Base-by-base conservation (phyloP, 2,113 vertebrate species). In the Rhinogobius similis region DNA sequence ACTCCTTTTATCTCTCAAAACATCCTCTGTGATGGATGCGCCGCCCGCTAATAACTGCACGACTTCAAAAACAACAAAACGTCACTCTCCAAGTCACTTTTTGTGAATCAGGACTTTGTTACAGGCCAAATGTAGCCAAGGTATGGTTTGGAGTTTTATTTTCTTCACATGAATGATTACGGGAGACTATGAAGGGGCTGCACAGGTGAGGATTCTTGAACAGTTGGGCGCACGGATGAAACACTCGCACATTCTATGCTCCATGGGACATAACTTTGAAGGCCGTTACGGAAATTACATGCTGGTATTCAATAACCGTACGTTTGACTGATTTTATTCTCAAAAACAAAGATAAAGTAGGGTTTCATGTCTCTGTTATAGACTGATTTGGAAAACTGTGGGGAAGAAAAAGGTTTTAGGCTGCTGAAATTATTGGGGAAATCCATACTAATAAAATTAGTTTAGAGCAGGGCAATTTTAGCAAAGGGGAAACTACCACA, bases 1-100 rank as follows among this genome's bases (percentile, higher is more conserved):
- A 69, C 68, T 36, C 80, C 81, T 86, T 88, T 85, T 80, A 86
- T 90, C 87, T 83, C 73, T 12, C 65, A 69, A 75, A 81, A 79
- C 81, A 83, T 85, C 27, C 70, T 69, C 62, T 10, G 55, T 61
- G 32, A 32, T 67, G 67, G 62, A 76, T 27, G 76, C 73, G 70
- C 67, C 70, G 76, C 67, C 43, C 75, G 83, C 76, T 58, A n/a
- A n/a, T n/a, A n/a, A 38, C 48, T 76, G 76, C 81, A 81, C 69
- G 76, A 55, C 52, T 71, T 75, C 66, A 74, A 23, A 63, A 23
- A 63, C 38, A 61, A 32, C 63, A 70, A 44, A 46, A 56, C 67
- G 62, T 39, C 72, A 79, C 67, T 75, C 76, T 73, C 68, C n/a
- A 84, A 52, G 63, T 85, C 56, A 66, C 70, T 65, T 56, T 21